Base-by-base conservation (phyloP, 2,113 vertebrate species). In the Naja naja region DNA sequence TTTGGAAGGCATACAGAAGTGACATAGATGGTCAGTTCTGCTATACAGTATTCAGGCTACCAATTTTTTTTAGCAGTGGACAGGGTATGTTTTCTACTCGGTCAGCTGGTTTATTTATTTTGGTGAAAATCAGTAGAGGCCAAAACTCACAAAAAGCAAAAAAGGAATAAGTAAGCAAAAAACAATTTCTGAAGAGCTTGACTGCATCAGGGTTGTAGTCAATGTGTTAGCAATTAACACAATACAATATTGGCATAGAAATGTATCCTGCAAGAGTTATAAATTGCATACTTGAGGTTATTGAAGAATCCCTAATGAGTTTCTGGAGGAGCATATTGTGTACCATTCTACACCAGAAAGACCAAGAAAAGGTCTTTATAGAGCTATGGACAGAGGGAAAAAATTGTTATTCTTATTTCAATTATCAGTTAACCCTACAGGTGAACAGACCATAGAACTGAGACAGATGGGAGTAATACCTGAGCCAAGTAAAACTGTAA, bases 101-200 rank as follows among this genome's bases (percentile, higher is more conserved):
- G 14, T 56, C 55, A 55, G 39, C 53, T 14, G 34, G 85, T 56
- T 91, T 85, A 88, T 69, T 52, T 92, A 27, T 39, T 74, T 49
- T 34, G 45, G 64, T 90, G 91, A 87, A 91, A 52, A 69, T 49
- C 10, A 12, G 86, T 45, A 88, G 22, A 85, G 3, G 52, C 91
- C 1, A 30, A 86, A 69, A 89, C 3, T 47, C 8, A 30, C 30
- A 6, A 52, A 92, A 86, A 53, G 85, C 49, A 52, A 52, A 52
- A 20, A 27, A 93, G 43, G 93, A 92, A 18, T 58, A 86, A 81
- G 91, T 86, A 55, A 47, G 53, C 69, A 92, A n/a, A 30, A 34
- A 14, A 47, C 3, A 58, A 23, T 30, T 30, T 49, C 43, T 89
- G 3, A 4, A 60, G 30, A 23, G 74, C 56, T 54, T 92, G 0